Evolutionary conservation across 2,113 vertebrate genomes (phyloP).

Genomic region (Lepisosteus osseus): DNA sequence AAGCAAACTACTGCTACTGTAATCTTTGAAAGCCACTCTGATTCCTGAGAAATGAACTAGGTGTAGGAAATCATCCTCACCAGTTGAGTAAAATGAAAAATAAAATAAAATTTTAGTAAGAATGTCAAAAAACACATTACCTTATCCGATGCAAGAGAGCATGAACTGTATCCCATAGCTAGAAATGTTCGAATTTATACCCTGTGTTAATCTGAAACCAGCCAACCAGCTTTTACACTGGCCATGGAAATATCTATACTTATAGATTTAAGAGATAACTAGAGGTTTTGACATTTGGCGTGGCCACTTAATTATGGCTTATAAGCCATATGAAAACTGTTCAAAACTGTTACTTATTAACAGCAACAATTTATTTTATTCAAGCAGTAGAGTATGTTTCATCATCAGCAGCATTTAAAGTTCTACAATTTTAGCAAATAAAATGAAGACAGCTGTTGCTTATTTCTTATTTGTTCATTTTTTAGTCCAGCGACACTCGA

Average conservation of each 20-base stretch:
- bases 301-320: conserved; percentile 9
- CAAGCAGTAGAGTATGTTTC: too few species aligned
- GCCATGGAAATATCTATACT: not conserved
- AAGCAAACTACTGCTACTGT: too few species aligned
- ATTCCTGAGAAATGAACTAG: too few species aligned
- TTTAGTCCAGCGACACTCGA: not conserved
- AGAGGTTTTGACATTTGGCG: not conserved
- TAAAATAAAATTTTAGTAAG: too few species aligned
- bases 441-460: not conserved
- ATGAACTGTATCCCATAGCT: not conserved
- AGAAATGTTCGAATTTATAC: conserved; percentile 13
- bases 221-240: conserved; percentile 4
- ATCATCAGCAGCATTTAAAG: too few species aligned
- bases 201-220: not conserved
- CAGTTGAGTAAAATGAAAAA: too few species aligned
- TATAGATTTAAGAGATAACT: conserved; percentile 1
- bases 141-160: conserved; percentile 4
- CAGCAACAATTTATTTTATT: too few species aligned
- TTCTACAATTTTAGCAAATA: not conserved
- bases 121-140: conserved; percentile 9
- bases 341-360: too few species aligned
- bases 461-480: not conserved
- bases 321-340: not conserved
- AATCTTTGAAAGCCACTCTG: too few species aligned
- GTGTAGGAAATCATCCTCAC: too few species aligned